Evolutionary conservation across 2,797 vertebrate genomes (phyloP).

Genomic region (Chromis chromis): DNA sequence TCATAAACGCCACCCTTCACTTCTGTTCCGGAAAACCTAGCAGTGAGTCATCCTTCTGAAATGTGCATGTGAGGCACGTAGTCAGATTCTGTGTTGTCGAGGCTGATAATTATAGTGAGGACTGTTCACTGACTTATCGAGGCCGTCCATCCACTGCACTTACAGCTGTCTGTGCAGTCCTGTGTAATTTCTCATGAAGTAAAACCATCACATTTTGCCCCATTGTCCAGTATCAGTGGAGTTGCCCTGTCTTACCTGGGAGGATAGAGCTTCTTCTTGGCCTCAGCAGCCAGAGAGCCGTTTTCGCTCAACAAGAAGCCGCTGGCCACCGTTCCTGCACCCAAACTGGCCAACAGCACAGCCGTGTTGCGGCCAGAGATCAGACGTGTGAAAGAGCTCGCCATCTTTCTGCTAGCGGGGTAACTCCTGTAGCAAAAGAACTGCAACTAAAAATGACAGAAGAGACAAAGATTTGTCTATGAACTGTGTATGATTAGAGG

Average conservation of each 20-base stretch:
- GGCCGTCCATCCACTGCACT: not conserved
- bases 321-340: slow-evolving; percentile 85
- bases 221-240: too few relatives aligned
- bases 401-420: slow-evolving; percentile 81
- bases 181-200: too few relatives aligned
- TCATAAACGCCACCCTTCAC: not conserved
- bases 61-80: slow-evolving; percentile 16
- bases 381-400: slow-evolving; percentile 88
- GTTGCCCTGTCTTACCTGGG: slow-evolving; percentile 82
- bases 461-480: not conserved
- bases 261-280: slow-evolving; percentile 88
- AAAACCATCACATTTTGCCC: too few relatives aligned
- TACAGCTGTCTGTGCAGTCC: too few relatives aligned
- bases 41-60: slow-evolving; percentile 18
- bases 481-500: not conserved
- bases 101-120: slow-evolving; percentile 20
- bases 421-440: slow-evolving; percentile 29
- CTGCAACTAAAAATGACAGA: slow-evolving; percentile 30
- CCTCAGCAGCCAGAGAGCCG: slow-evolving; percentile 73
- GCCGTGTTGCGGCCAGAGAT: slow-evolving; percentile 86
- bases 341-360: slow-evolving; percentile 86
- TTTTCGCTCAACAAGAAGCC: slow-evolving; percentile 86
- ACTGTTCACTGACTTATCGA: slow-evolving; percentile 6
- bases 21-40: not conserved
- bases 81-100: slow-evolving; percentile 1